A percentile compares a stretch with the other conserved stretches of the same genome.
Evolutionary conservation across 1,140 invertebrate genomes (phyloP).

Genomic region (Papilio aristodemus): DNA sequence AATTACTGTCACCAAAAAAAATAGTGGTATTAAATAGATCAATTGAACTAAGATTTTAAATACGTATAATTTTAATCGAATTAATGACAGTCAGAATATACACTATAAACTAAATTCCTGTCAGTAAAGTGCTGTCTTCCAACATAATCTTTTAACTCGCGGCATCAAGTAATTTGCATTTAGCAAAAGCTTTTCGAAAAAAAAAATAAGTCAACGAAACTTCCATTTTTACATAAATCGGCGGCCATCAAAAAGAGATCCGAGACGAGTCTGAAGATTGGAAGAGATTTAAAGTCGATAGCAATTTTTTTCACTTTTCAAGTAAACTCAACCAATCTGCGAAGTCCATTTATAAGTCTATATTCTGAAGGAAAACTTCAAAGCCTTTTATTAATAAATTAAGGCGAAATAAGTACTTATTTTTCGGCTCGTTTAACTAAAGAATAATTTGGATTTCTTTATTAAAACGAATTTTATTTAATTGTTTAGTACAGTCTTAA

Average conservation of each 20-base stretch:
- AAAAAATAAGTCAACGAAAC: slow-evolving; percentile 51
- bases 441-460: neutral
- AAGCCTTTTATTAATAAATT: slow-evolving; percentile 34
- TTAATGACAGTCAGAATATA: no score
- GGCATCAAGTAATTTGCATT: slow-evolving; percentile 50
- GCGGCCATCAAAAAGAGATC: slow-evolving; percentile 55
- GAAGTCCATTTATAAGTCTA: slow-evolving; percentile 34
- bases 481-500: neutral
- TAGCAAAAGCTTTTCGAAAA: slow-evolving; percentile 38
- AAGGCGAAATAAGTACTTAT: slow-evolving; percentile 22
- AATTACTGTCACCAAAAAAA: no score
- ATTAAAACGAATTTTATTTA: slow-evolving; percentile 7
- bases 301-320: slow-evolving; percentile 50
- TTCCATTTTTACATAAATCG: slow-evolving; percentile 58
- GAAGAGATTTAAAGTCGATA: slow-evolving; percentile 54
- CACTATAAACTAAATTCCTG: neutral
- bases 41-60: no score
- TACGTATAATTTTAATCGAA: no score
- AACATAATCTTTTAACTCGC: slow-evolving; percentile 20
- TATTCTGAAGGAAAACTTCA: slow-evolving; percentile 28
- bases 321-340: slow-evolving; percentile 40
- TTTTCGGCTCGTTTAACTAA: slow-evolving; percentile 13
- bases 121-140: neutral
- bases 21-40: no score
- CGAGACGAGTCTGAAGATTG: slow-evolving; percentile 52